Evolutionary conservation across 2,113 vertebrate species (phyloP), one percentile per base, ranked within the genome.

Genomic region (Speoplatyrhinus poulsoni): DNA sequence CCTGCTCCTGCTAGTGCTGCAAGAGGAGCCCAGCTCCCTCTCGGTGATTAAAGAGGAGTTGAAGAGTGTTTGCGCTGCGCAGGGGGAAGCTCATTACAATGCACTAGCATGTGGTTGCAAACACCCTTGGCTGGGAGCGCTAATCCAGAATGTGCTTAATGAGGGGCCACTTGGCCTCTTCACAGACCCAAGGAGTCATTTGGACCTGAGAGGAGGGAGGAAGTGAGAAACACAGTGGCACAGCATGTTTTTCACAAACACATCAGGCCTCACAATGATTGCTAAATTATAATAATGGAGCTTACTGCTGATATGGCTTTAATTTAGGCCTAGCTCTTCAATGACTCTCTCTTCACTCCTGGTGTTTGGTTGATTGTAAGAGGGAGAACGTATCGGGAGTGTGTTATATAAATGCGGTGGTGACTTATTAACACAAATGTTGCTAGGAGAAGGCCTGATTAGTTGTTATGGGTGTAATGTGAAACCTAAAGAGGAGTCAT

Each of bases 91-190:
- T 92, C 91, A 93, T 93, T 92, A 92, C 85, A 87, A 94, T 93
- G 92, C 91, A 62, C 84, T 88, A 80, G 82, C 90, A 92, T 90
- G 88, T 88, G 83, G 89, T 87, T 84, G 79, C 81, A 88, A 89
- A 91, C 82, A 81, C 83, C 80, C 77, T 71, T 62, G 70, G 80
- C 87, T 79, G 75, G 73, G 65, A 82, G 81, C 83, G 72, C 60
- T 93, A 93, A 93, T 92, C 90, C 90, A 82, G 78, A 85, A 80
- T 82, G 86, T 82, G 90, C 89, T 87, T 90, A 91, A 93, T 88
- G 87, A 91, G 87, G 81, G 88, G 77, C 85, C 81, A 82, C 76
- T 71, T 72, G 72, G 83, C 82, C 88, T 89, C 88, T 91, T 90
- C 72, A 79, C 77, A 60, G 74, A 78, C 69, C 75, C 67, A 62